Evolutionary conservation across 1,140 invertebrate genomes (phyloP).

Genomic region (Penaeus vannamei): DNA sequence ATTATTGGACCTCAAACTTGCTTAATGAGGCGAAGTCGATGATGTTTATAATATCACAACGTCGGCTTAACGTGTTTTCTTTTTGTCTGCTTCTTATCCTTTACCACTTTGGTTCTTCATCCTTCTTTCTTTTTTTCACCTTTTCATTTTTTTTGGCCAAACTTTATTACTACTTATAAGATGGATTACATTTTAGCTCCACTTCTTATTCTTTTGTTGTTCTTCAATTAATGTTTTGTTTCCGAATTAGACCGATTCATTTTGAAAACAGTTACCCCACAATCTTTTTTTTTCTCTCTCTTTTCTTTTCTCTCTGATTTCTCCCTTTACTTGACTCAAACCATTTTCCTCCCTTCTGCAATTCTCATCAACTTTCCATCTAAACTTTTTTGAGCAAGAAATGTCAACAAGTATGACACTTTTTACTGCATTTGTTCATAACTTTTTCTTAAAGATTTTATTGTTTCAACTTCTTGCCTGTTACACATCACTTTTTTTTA

Average conservation of each 20-base stretch:
- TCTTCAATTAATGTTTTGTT: no score
- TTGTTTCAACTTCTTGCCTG: no score
- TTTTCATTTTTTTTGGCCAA: neutral
- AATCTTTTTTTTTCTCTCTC: neutral
- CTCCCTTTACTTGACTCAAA: neutral
- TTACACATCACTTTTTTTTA: no score
- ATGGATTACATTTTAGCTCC: neutral
- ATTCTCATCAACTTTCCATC: neutral
- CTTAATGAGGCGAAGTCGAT: conserved; percentile 34
- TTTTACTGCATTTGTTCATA: no score
- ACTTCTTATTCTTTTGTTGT: neutral
- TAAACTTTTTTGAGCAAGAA: neutral
- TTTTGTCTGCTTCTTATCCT: neutral
- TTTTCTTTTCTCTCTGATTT: neutral
- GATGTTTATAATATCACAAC: conserved; percentile 33
- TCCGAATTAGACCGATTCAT: no score
- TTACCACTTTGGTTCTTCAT: neutral
- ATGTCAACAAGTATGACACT: no score
- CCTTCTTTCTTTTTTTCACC: neutral
- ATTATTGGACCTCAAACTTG: conserved; percentile 45
- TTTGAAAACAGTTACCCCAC: no score
- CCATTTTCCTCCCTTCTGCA: neutral
- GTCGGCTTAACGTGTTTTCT: neutral
- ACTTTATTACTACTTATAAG: no score
- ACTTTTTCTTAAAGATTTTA: no score